Base-by-base conservation (phyloP, 2,113 vertebrate genomes). In the Cettia cetti region DNA sequence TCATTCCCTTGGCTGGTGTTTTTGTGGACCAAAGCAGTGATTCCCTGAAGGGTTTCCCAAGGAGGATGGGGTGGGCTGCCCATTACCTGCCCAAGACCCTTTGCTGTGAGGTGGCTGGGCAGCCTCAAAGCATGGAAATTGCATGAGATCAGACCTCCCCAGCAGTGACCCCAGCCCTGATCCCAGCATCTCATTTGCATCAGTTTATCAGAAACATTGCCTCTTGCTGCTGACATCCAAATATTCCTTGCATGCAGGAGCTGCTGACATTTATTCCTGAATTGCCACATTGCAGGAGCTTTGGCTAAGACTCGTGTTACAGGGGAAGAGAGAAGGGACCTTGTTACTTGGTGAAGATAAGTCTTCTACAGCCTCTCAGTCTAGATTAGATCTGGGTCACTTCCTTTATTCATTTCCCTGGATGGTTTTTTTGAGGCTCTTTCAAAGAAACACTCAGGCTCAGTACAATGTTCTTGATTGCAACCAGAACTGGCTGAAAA, bases 401-500 rank as follows among this genome's bases (percentile, higher is more conserved):
- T 95, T 78, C 79, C 85, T 88, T 75, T 81, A 8, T 90, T 93
- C 75, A 86, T 94, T 86, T 95, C 79, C 66, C 85, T 56, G 84
- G 79, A 42, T 66, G 50, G 27, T 64, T 47, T 71, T 92, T 83
- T 63, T 64, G 78, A 83, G n/a, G 22, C 47, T 90, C 59, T 88
- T 88, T 88, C 78, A 95, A 74, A 93, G 85, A 82, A 91, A 76
- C n/a, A 27, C 72, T 92, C 3, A 3, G 80, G 54, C 42, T 70
- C 79, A 68, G 60, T 83, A 90, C 85, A 93, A 63, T 86, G 76
- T 83, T 93, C 92, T 83, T 95, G 92, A 82, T 86, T 96, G 87
- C 92, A 94, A 92, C 78, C 82, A 96, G 87, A 90, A 90, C 54
- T 10, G 75, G 78, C 45, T 91, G 88, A 56, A 93, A 96, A 96